These are phyloP conservation scores for Pantelozetes paolii DNA, from an alignment of 2,888 invertebrate species.

Conservation along the genomic window DNA sequence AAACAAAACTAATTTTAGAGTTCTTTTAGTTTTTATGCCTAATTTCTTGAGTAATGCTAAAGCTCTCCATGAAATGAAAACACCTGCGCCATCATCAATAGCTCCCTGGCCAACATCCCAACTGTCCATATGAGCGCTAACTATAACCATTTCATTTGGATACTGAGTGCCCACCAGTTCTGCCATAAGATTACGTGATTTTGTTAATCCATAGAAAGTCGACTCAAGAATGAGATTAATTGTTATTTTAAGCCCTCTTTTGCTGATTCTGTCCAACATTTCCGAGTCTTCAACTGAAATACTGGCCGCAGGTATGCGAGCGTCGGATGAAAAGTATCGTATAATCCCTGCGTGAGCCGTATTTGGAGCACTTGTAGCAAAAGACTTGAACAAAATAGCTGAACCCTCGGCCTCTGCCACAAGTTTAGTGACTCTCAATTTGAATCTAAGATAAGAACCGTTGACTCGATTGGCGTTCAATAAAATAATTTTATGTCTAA, in stretches of 20 bases:
- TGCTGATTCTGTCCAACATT: conserved; percentile 52
- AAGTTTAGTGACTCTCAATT: not conserved
- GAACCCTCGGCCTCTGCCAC: conserved; percentile 26
- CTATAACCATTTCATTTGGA: conserved; percentile 60
- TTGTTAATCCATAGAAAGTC: not conserved
- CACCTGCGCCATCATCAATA: conserved; percentile 76
- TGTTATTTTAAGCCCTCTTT: conserved; percentile 5
- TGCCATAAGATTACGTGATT: conserved; percentile 33
- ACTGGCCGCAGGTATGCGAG: conserved; percentile 67
- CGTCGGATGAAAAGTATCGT: conserved; percentile 50
- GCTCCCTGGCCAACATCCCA: conserved; percentile 85
- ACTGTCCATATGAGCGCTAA: conserved; percentile 78
- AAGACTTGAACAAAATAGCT: conserved; percentile 29
- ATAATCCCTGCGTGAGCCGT: conserved; percentile 69
- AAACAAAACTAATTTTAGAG: conserved; percentile 71
- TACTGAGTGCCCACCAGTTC: conserved; percentile 22
- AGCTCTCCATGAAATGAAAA: conserved; percentile 72
- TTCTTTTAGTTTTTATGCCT: conserved; percentile 64
- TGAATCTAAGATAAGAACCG: not conserved
- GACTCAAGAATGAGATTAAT: not conserved
- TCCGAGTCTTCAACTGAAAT: conserved; percentile 75
- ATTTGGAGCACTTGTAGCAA: conserved; percentile 55
- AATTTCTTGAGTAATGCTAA: conserved; percentile 65
- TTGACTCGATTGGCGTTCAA: not conserved
- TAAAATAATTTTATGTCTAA: conserved; percentile 69